These are phyloP conservation scores for Bergia sp. DNA, from an alignment of 92 coral and sea anemone genomes.

Conservation along the genomic window DNA sequence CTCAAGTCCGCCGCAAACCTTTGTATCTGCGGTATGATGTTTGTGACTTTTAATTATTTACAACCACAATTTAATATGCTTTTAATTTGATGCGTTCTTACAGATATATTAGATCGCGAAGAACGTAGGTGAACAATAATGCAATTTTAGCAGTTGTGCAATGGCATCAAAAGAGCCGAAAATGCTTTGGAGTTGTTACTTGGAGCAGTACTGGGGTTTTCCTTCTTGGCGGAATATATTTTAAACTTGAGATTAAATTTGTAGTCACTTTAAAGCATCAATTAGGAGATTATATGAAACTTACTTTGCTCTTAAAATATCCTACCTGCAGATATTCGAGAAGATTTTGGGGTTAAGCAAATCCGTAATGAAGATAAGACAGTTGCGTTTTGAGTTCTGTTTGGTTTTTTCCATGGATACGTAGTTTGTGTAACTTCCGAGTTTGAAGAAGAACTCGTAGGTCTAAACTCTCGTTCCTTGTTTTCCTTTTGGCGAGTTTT, in stretches of 20 bases:
- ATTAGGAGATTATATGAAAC: background rate
- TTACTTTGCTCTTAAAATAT: background rate
- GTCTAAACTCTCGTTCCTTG: background rate
- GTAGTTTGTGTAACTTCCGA: background rate
- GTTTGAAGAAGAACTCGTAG: background rate
- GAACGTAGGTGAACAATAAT: too few relatives aligned
- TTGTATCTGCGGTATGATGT: too few relatives aligned
- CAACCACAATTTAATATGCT: too few relatives aligned
- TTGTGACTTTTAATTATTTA: too few relatives aligned
- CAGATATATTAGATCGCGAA: too few relatives aligned
- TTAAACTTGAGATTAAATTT: background rate
- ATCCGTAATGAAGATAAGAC: background rate
- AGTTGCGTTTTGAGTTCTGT: background rate
- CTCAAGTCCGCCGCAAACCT: too few relatives aligned
- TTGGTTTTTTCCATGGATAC: background rate
- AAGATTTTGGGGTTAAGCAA: background rate
- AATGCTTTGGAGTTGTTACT: too few relatives aligned
- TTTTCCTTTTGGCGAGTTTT: background rate
- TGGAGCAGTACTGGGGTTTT: too few relatives aligned
- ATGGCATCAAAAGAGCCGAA: too few relatives aligned
- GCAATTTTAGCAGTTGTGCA: too few relatives aligned
- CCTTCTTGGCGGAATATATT: background rate
- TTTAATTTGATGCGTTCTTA: too few relatives aligned
- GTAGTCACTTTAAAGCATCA: background rate
- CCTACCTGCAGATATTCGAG: slow-evolving; percentile 4